A percentile compares a stretch with the other conserved stretches of the same genome.
Evolutionary conservation across 2,888 invertebrate species (phyloP).

Genomic region (Calameuta filiformis): DNA sequence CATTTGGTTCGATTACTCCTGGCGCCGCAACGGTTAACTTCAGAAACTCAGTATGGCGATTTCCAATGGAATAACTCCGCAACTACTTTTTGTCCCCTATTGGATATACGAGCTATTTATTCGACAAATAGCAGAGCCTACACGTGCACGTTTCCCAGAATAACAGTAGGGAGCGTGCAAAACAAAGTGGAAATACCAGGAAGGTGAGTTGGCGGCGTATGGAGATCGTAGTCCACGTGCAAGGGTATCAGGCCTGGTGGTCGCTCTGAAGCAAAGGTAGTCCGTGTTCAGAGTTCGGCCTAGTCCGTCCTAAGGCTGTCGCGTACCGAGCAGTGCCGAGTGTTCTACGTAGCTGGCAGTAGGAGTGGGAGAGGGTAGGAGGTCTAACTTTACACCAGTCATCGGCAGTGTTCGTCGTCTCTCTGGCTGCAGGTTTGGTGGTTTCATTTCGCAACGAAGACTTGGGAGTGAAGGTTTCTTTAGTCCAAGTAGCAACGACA

Average conservation of each 20-base stretch:
- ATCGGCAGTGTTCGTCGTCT: constrained; percentile 57
- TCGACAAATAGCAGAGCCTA: not conserved
- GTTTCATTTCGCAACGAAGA: constrained; percentile 35
- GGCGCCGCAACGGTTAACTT: not conserved
- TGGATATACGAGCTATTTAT: not conserved
- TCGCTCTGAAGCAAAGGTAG: not conserved
- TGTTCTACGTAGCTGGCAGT: constrained; percentile 9
- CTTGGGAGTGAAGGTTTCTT: constrained; percentile 37
- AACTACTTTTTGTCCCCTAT: not conserved
- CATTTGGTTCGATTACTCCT: not conserved
- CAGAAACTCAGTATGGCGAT: not conserved
- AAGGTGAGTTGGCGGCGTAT: not conserved
- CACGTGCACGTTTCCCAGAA: not conserved
- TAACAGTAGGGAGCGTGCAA: not conserved
- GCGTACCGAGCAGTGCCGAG: not conserved
- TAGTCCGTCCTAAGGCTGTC: not conserved
- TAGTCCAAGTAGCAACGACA: constrained; percentile 20
- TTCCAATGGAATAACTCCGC: not conserved
- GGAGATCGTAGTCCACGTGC: not conserved
- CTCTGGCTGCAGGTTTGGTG: constrained; percentile 45
- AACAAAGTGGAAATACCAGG: not conserved
- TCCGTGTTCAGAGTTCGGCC: not conserved
- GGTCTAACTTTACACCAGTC: constrained; percentile 58
- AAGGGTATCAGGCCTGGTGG: not conserved
- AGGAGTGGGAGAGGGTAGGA: constrained; percentile 38